These are phyloP conservation scores for Aradophagus sp. DNA, from an alignment of 1,140 invertebrate genomes.

Conservation along the genomic window DNA sequence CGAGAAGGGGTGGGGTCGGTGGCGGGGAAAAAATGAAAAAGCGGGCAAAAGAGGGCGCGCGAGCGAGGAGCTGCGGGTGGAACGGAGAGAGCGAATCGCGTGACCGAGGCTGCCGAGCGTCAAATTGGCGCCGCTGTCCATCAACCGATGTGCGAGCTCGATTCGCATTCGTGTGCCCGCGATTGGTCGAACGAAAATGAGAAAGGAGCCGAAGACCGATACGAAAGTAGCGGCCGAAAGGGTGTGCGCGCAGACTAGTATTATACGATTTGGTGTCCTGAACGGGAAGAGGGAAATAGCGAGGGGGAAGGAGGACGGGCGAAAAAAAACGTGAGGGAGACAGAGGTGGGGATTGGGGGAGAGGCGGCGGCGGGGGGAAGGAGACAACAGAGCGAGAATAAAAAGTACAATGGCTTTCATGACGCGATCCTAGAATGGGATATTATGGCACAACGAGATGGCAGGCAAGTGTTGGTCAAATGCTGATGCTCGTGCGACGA, in stretches of 20 bases:
- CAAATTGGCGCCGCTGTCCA: slow-evolving; percentile 76
- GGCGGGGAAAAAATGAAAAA: slow-evolving; percentile 35
- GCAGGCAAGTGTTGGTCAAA: slow-evolving; percentile 41
- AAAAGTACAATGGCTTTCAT: slow-evolving; percentile 55
- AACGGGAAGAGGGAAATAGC: slow-evolving; percentile 37
- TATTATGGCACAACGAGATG: slow-evolving; percentile 57
- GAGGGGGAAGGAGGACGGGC: not conserved
- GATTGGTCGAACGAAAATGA: slow-evolving; percentile 57
- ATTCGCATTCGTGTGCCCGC: slow-evolving; percentile 48
- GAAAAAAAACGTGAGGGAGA: slow-evolving; percentile 29
- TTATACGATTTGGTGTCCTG: slow-evolving; percentile 54
- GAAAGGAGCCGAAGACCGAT: slow-evolving; percentile 48
- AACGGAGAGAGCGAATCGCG: slow-evolving; percentile 39
- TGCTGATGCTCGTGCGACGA: slow-evolving; percentile 48
- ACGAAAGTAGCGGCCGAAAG: slow-evolving; percentile 44
- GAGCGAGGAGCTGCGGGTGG: not conserved
- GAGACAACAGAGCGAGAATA: slow-evolving; percentile 45
- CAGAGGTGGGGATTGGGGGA: slow-evolving; percentile 18
- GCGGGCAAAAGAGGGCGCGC: slow-evolving; percentile 5
- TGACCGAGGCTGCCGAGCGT: slow-evolving; percentile 69
- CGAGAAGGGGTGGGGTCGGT: slow-evolving; percentile 26
- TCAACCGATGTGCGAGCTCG: slow-evolving; percentile 66
- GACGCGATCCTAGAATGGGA: slow-evolving; percentile 55
- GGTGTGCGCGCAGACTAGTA: slow-evolving; percentile 53
- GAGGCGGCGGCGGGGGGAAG: slow-evolving; percentile 13